These are phyloP conservation scores for Botia kubotai DNA, from an alignment of 2,797 vertebrate genomes.

Conservation along the genomic window DNA sequence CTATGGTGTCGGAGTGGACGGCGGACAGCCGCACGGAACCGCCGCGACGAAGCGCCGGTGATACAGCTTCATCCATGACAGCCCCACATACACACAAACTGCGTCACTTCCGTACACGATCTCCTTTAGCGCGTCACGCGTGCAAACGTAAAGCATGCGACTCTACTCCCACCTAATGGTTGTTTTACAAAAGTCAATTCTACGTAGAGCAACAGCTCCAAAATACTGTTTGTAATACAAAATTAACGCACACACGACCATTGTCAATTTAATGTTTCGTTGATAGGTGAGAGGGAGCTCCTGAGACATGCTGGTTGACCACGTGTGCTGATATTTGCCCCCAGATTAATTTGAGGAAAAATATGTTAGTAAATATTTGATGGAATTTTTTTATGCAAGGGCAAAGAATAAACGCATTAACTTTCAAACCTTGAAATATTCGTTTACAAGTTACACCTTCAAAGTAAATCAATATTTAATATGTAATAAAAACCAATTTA, in stretches of 20 bases:
- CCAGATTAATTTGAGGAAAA: no score
- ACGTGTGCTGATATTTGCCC: no score
- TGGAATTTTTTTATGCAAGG: background rate
- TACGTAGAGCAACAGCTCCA: no score
- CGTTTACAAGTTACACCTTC: background rate
- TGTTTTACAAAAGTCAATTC: background rate
- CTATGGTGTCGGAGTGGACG: slow-evolving; percentile 85
- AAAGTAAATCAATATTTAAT: background rate
- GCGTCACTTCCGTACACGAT: slow-evolving; percentile 66
- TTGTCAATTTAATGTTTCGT: background rate
- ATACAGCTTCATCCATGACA: slow-evolving; percentile 80
- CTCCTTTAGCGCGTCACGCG: background rate
- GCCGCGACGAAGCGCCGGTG: slow-evolving; percentile 61
- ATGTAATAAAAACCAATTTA: no score
- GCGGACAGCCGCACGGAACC: slow-evolving; percentile 69
- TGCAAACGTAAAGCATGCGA: no score
- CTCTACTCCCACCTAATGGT: slow-evolving; percentile 38
- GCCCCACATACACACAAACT: slow-evolving; percentile 54
- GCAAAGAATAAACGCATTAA: no score
- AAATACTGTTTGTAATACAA: no score
- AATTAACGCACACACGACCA: no score
- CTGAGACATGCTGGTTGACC: no score
- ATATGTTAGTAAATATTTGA: no score
- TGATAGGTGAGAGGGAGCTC: background rate
- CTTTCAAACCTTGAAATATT: background rate